Conservation (phyloP, 1,140 invertebrate species). For the Hylyphantes graminicola region DNA sequence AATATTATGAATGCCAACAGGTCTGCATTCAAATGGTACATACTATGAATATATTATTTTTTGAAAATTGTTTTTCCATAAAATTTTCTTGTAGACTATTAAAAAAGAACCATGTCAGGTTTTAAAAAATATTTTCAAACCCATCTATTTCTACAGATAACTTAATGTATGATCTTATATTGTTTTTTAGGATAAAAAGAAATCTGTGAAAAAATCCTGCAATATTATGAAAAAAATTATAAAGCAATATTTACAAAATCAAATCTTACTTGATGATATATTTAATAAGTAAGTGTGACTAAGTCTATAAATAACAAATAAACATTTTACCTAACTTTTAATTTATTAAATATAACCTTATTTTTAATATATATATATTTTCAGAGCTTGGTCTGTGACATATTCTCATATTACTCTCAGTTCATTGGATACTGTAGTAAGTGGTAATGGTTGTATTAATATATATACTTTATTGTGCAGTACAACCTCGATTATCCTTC, state of each 20-base stretch:
- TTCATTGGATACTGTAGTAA: conserved; percentile 32
- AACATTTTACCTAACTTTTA: not conserved
- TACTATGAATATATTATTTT: too few species aligned
- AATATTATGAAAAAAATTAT: conserved; percentile 15
- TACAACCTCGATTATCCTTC: too few species aligned
- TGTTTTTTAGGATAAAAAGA: too few species aligned
- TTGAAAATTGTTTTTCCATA: too few species aligned
- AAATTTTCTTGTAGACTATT: too few species aligned
- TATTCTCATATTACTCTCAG: conserved; percentile 26
- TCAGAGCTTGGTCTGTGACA: conserved; percentile 34
- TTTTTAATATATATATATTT: conserved; percentile 13
- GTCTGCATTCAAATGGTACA: too few species aligned
- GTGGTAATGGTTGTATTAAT: not conserved
- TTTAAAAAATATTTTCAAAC: too few species aligned
- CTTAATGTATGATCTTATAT: too few species aligned
- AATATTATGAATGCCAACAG: too few species aligned
- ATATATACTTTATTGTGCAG: too few species aligned
- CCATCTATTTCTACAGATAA: too few species aligned
- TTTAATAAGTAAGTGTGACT: conserved; percentile 32
- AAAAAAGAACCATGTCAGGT: too few species aligned
- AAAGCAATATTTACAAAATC: conserved; percentile 43
- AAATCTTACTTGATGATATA: conserved; percentile 52
- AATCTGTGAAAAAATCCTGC: conserved; percentile 9
- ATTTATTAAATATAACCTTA: not conserved
- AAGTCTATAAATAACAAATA: not conserved